Percentiles rank a stretch among this genome's conserved stretches.
Conservation (phyloP, 2,888 invertebrate species). For the Lithosia quadra region DNA sequence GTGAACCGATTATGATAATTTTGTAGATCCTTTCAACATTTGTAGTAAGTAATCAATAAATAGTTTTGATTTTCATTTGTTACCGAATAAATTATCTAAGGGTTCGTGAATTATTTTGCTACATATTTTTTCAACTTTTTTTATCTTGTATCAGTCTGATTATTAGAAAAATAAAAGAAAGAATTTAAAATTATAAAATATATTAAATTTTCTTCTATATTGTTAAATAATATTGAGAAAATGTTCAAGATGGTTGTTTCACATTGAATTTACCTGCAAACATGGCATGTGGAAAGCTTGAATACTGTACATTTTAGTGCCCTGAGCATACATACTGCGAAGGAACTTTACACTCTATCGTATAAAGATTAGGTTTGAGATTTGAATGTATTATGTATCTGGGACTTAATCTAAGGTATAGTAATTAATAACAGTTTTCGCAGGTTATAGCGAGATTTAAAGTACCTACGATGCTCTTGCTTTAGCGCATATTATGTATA, state of each 20-base stretch:
- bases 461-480: slow-evolving; percentile 36
- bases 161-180: too few relatives aligned
- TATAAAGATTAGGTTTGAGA: slow-evolving; percentile 17
- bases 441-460: slow-evolving; percentile 45
- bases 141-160: too few relatives aligned
- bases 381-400: slow-evolving; percentile 17
- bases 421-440: slow-evolving; percentile 54
- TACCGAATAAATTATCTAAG: too few relatives aligned
- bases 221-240: slow-evolving; percentile 17
- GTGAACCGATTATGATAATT: too few relatives aligned
- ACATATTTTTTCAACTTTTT: too few relatives aligned
- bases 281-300: slow-evolving; percentile 25
- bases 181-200: neutral
- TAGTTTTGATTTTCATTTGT: too few relatives aligned
- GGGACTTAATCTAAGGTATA: slow-evolving; percentile 25
- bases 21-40: too few relatives aligned
- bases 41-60: too few relatives aligned
- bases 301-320: slow-evolving; percentile 15
- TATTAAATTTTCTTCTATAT: slow-evolving; percentile 18
- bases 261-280: slow-evolving; percentile 42
- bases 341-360: slow-evolving; percentile 19
- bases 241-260: slow-evolving; percentile 17
- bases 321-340: slow-evolving; percentile 1
- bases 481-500: neutral
- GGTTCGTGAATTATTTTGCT: too few relatives aligned